A percentile compares a stretch with the other conserved stretches of the same genome.
phyloP scores from a whole-genome alignment of 2,113 vertebrate genomes.

The Micronisus gabar region DNA sequence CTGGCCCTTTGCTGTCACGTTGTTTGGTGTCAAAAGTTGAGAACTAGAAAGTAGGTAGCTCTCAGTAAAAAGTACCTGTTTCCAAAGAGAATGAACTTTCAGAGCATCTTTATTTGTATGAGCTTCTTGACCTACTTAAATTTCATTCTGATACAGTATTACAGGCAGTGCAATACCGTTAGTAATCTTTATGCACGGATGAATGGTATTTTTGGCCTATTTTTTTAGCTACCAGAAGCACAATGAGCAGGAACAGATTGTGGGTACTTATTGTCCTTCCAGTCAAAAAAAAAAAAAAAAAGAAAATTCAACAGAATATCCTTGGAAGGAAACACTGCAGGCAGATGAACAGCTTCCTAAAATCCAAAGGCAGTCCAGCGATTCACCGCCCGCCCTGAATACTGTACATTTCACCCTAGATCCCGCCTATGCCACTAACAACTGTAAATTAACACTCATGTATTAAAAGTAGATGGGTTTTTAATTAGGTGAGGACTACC shows the following conservation, averaged over 20 bases:
- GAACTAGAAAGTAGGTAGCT: not conserved
- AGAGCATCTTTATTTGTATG: not conserved
- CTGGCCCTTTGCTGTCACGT: rapidly evolving
- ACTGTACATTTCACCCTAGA: not conserved
- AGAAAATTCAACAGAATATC: not conserved
- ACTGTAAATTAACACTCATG: not conserved
- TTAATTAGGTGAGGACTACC: not conserved
- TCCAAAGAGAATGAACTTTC: not conserved
- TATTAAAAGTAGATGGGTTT: not conserved
- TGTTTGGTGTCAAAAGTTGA: not conserved
- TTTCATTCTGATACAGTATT: not conserved
- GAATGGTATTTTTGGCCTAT: not conserved
- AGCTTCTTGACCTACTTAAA: not conserved
- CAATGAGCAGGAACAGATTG: not conserved
- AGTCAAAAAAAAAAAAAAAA: not conserved
- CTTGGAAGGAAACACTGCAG: not conserved
- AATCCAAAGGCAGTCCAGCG: not conserved
- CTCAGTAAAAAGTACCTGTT: not conserved
- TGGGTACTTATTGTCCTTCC: slow-evolving; percentile 7
- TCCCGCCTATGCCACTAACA: not conserved
- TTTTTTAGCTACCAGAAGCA: not conserved
- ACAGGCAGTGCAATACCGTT: not conserved
- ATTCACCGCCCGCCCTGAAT: not conserved
- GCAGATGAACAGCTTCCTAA: not conserved
- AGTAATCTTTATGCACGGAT: not conserved